A percentile compares a stretch with the other conserved stretches of the same genome.
These are phyloP conservation scores for Mayetiola destructor DNA, from an alignment of 2,888 invertebrate species.

Conservation along the genomic window DNA sequence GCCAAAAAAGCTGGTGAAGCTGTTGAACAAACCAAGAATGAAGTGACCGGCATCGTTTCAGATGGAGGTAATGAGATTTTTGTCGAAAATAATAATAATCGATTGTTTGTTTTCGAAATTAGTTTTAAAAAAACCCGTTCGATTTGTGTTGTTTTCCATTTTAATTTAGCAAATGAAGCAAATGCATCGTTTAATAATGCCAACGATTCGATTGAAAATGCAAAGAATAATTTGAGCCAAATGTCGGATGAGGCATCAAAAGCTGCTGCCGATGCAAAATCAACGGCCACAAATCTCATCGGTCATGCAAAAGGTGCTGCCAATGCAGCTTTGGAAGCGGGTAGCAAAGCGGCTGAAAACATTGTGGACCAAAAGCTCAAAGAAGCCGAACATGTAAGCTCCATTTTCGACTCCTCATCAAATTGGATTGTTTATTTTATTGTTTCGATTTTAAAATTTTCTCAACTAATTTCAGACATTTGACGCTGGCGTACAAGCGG, in stretches of 20 bases:
- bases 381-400: conserved; percentile 32
- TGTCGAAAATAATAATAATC: neutral
- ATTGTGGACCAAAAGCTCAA: conserved; percentile 37
- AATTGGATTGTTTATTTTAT: neutral
- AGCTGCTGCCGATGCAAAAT: conserved; percentile 30
- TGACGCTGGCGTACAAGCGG: conserved; percentile 43
- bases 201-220: conserved; percentile 20
- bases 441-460: neutral
- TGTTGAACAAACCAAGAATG: conserved; percentile 42
- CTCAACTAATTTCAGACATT: conserved; percentile 27
- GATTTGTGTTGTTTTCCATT: neutral
- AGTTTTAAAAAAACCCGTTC: neutral
- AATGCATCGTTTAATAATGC: conserved; percentile 18
- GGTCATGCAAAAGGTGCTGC: conserved; percentile 32
- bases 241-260: conserved; percentile 26
- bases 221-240: conserved; percentile 26
- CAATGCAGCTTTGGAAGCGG: conserved; percentile 36
- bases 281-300: conserved; percentile 29
- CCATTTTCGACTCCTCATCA: neutral
- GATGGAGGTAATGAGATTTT: conserved; percentile 37
- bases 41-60: conserved; percentile 38
- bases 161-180: conserved; percentile 31
- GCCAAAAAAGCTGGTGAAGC: conserved; percentile 47
- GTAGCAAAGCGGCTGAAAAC: conserved; percentile 36
- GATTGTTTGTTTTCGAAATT: neutral